Conservation (phyloP, 2,797 vertebrate genomes). For the Anabacerthia variegaticeps region DNA sequence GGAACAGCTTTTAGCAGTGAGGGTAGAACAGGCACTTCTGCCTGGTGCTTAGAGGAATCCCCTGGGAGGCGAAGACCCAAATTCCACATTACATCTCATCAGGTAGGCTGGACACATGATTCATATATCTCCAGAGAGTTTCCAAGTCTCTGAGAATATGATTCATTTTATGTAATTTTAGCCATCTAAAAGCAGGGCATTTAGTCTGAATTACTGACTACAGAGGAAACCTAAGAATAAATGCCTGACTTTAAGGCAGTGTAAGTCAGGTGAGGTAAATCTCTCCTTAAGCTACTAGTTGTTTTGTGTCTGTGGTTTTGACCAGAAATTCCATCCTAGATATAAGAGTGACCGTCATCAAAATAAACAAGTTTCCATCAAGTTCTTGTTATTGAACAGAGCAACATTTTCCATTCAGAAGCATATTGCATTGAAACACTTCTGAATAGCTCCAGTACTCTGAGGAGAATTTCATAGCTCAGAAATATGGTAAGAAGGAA, state of each 20-base stretch:
- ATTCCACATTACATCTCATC: not conserved
- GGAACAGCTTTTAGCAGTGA: not conserved
- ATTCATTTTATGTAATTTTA: slow-evolving; percentile 46
- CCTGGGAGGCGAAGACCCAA: not conserved
- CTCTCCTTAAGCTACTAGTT: not conserved
- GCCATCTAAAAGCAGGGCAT: slow-evolving; percentile 20
- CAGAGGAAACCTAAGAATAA: slow-evolving; percentile 48
- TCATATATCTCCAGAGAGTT: slow-evolving; percentile 7
- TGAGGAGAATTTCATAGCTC: not conserved
- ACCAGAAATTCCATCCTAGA: slow-evolving; percentile 22
- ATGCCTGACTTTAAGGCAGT: not conserved
- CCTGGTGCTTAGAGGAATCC: not conserved
- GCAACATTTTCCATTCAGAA: not conserved
- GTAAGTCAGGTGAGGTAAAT: slow-evolving; percentile 56
- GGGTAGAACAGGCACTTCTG: not conserved
- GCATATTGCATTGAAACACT: not conserved
- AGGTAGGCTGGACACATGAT: slow-evolving; percentile 17
- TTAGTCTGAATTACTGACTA: slow-evolving; percentile 43
- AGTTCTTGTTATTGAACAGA: not conserved
- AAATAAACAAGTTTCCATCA: slow-evolving; percentile 23
- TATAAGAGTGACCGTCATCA: not conserved
- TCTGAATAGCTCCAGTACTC: not conserved
- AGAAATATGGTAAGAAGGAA: not conserved
- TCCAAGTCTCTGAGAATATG: not conserved
- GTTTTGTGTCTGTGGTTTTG: slow-evolving; percentile 36